Conservation (phyloP, 2,113 vertebrate genomes). For the Amblyopsis rosae region DNA sequence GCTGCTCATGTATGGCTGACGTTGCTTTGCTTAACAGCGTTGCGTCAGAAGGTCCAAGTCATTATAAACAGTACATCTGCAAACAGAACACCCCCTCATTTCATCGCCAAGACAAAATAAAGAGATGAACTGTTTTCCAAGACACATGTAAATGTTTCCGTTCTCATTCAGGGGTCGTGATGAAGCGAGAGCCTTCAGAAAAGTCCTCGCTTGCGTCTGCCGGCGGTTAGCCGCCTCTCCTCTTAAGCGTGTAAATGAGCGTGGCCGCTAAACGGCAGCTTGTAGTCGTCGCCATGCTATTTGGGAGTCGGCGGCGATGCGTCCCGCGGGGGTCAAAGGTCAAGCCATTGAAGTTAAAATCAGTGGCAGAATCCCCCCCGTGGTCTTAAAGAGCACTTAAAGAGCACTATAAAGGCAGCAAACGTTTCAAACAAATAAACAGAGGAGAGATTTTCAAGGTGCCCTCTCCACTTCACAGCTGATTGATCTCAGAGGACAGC, state of each 20-base stretch:
- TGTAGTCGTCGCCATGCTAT: conserved; percentile 40
- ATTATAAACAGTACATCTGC: conserved; percentile 47
- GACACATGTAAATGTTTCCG: conserved; percentile 43
- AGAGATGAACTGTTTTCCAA: conserved; percentile 43
- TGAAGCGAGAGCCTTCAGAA: conserved; percentile 29
- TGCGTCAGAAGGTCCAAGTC: conserved; percentile 46
- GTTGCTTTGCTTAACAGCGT: conserved; percentile 25
- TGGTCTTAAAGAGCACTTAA: conserved; percentile 52
- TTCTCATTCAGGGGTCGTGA: conserved; percentile 25
- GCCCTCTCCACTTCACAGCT: conserved; percentile 71
- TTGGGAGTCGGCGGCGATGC: conserved; percentile 34
- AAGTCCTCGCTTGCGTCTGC: conserved; percentile 13
- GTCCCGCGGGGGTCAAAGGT: conserved; percentile 56
- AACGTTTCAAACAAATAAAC: conserved; percentile 76
- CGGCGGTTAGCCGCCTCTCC: conserved; percentile 9
- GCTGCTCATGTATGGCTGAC: conserved; percentile 24
- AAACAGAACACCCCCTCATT: conserved; percentile 30
- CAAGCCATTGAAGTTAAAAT: conserved; percentile 69
- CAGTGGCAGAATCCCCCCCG: conserved; percentile 54
- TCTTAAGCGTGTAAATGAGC: conserved; percentile 45
- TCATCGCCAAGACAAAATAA: conserved; percentile 11
- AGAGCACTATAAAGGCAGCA: conserved; percentile 63
- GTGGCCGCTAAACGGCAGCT: conserved; percentile 14
- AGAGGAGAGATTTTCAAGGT: conserved; percentile 68
- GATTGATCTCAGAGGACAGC: conserved; percentile 64